Percentiles rank a stretch among this genome's conserved stretches.
These are phyloP conservation scores for Pissodes strobi DNA, from an alignment of 1,140 invertebrate genomes.

Conservation along the genomic window DNA sequence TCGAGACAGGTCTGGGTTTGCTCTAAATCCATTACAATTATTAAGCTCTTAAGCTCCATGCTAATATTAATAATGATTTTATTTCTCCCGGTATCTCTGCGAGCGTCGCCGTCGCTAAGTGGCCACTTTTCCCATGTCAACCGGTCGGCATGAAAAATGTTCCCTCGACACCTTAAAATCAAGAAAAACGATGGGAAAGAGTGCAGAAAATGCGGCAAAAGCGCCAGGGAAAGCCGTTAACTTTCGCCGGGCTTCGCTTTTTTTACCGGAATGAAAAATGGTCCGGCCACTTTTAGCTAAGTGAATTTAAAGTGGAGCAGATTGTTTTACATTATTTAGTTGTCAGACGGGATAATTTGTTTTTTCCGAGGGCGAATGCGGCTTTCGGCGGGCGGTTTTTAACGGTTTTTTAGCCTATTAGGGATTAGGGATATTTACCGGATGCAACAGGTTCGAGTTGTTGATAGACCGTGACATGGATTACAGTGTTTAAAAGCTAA, in stretches of 20 bases:
- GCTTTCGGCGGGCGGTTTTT: background rate
- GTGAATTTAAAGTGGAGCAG: constrained; percentile 38
- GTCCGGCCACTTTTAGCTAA: constrained; percentile 31
- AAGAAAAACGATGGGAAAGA: constrained; percentile 31
- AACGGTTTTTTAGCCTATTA: background rate
- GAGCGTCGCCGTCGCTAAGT: constrained; percentile 16
- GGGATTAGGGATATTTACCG: too few species aligned
- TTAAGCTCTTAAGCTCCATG: too few species aligned
- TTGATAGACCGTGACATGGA: too few species aligned
- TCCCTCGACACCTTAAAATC: constrained; percentile 17
- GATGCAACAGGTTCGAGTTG: background rate
- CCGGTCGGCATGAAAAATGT: constrained; percentile 28
- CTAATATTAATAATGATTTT: too few species aligned
- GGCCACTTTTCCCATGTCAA: constrained; percentile 1
- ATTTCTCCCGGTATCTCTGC: too few species aligned
- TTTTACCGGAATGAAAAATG: constrained; percentile 21
- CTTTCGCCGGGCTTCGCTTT: constrained; percentile 17
- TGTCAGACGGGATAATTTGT: constrained; percentile 15
- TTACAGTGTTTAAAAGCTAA: too few species aligned
- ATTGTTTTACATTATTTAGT: constrained; percentile 39
- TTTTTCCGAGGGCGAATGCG: background rate
- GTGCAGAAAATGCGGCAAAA: constrained; percentile 22
- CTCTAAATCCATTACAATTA: too few species aligned
- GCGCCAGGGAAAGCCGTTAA: constrained; percentile 22
- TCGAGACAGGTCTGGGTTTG: too few species aligned